Evolutionary conservation across 2,888 invertebrate species (phyloP).

Genomic region (Trypoxylon attenuatum): DNA sequence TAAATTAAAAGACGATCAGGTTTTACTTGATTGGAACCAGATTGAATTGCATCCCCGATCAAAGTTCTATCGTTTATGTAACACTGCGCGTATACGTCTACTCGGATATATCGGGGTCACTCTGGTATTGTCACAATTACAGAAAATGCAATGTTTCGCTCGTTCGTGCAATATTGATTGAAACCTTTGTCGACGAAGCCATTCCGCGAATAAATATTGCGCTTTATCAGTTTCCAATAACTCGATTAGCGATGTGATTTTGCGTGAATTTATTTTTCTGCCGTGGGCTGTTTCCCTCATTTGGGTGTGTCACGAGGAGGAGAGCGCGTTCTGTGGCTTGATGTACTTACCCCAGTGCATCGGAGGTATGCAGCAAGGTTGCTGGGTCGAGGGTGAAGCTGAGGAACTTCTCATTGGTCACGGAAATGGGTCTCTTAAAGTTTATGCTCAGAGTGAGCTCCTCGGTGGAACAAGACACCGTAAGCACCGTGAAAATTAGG

Average conservation of each 20-base stretch:
- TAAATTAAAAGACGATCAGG: constrained; percentile 27
- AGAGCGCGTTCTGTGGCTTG: no score
- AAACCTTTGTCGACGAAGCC: no score
- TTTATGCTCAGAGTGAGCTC: constrained; percentile 78
- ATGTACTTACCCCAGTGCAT: constrained; percentile 74
- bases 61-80: neutral
- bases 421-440: constrained; percentile 79
- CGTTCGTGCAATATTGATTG: no score
- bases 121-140: no score
- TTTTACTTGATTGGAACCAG: constrained; percentile 14
- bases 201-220: no score
- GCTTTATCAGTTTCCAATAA: no score
- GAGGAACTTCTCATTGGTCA: constrained; percentile 82
- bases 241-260: no score
- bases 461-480: constrained; percentile 61
- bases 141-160: no score
- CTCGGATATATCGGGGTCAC: no score
- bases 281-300: no score
- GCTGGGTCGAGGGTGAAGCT: constrained; percentile 84
- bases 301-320: no score
- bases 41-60: constrained; percentile 22
- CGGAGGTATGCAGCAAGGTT: constrained; percentile 77
- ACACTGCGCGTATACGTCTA: neutral
- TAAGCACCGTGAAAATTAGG: constrained; percentile 22
- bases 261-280: no score